These are phyloP conservation scores for Sarcophaga variegata DNA, from an alignment of 2,888 invertebrate genomes.

Conservation along the genomic window DNA sequence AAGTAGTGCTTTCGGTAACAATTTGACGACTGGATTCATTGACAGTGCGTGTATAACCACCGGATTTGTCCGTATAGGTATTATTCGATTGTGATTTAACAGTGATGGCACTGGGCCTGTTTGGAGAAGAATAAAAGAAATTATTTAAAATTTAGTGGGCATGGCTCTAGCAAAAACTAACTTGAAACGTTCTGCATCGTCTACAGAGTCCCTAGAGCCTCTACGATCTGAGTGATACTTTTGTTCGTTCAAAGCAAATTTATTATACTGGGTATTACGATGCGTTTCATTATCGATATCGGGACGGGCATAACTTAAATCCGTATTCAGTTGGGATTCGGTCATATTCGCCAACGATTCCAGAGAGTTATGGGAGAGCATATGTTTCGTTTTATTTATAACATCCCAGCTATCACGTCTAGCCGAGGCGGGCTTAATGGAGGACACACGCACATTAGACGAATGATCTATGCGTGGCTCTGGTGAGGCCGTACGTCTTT, in stretches of 20 bases:
- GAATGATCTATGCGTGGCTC: slow-evolving; percentile 83
- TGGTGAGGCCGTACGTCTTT: slow-evolving; percentile 84
- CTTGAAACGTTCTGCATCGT: slow-evolving; percentile 78
- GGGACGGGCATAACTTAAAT: slow-evolving; percentile 81
- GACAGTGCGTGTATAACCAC: slow-evolving; percentile 80
- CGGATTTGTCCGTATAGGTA: slow-evolving; percentile 78
- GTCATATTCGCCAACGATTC: slow-evolving; percentile 88
- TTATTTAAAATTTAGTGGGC: neutral
- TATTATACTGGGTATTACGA: slow-evolving; percentile 85
- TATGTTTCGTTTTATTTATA: slow-evolving; percentile 90
- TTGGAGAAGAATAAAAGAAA: neutral
- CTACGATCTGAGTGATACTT: slow-evolving; percentile 74
- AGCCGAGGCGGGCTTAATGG: slow-evolving; percentile 83
- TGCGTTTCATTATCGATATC: slow-evolving; percentile 85
- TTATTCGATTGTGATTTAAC: slow-evolving; percentile 81
- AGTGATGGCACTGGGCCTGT: slow-evolving; percentile 80
- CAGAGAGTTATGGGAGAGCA: slow-evolving; percentile 87
- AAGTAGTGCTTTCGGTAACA: slow-evolving; percentile 78
- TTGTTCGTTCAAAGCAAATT: slow-evolving; percentile 82
- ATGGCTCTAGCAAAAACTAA: slow-evolving; percentile 49
- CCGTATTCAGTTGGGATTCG: slow-evolving; percentile 84
- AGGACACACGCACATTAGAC: slow-evolving; percentile 85
- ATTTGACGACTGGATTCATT: slow-evolving; percentile 81
- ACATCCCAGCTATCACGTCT: slow-evolving; percentile 92
- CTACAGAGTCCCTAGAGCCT: slow-evolving; percentile 79